Base-by-base conservation (phyloP, 2,888 invertebrate species). In the Tethea ocularis region DNA sequence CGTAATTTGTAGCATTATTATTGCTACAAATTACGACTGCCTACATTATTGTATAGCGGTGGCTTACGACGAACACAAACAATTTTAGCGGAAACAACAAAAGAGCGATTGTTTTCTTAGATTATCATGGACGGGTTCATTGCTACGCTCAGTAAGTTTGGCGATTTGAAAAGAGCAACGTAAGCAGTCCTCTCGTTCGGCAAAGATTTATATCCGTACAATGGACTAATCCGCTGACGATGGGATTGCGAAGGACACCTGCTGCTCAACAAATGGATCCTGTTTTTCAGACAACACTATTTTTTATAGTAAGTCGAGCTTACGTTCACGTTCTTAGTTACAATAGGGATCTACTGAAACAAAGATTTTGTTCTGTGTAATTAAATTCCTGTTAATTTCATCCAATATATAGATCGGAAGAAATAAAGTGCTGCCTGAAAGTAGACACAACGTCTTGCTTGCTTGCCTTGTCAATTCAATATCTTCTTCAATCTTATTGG, bases 181-280 rank as follows among this genome's bases (percentile, higher is more conserved):
- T 84, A 83, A 83, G 82, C 81, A 80, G 68, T 75, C 69, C 76
- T 75, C 75, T 77, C 74, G 71, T 71, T 74, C 69, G 70, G 70
- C 63, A 68, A 76, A 88, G 87, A 88, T 88, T 88, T 89, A 88
- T 89, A 78, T 80, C 72, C 82, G 78, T 82, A 87, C 84, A 88
- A 85, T 86, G 77, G 77, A 86, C 82, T 86, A 86, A 88, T 87
- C 83, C 84, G 86, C 85, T 86, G 89, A 87, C 87, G 86, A 88
- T 86, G 86, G 86, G 82, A 85, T 86, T 83, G 85, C 78, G 71
- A 83, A 79, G 81, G 84, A 86, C 89, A 91, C 89, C 89, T 91
- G 89, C 87, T 86, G 79, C 81, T 86, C 83, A 71, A 75, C 74
- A 81, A 88, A 88, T 87, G 78, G 86, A 82, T 80, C 79, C 78